Evolutionary conservation across 2,888 invertebrate species (phyloP), one percentile per base, ranked within the genome.

Genomic region (Leptodirus hochenwartii): DNA sequence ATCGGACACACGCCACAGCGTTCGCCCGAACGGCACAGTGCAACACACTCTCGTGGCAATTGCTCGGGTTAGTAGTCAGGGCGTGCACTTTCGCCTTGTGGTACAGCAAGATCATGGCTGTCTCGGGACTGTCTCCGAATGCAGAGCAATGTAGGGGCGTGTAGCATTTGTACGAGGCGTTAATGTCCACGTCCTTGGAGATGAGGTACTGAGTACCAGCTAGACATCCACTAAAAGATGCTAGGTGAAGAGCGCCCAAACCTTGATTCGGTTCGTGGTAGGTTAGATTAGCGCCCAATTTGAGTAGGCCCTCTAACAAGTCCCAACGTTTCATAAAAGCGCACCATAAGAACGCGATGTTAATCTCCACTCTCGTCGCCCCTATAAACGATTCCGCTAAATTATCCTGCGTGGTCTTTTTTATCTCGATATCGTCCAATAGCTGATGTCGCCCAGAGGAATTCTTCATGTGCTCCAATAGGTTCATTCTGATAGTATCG

Each of bases 71-170:
- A 14, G 69, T 71, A 23, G 76, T 69, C 32, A 73, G 60, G 36
- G 68, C 65, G 37, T 60, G 55, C 27, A 81, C 69, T 36, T 68
- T 64, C 30, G 81, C 73, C 12, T 75, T 76, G 37, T 66, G 66
- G 37, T 67, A 68, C 36, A 87, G 64, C 35, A 90, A 65, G 46
- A 82, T 66, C 53, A 71, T 72, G 31, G 80, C 76, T 9, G 82
- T 81, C 45, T 78, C 73, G 30, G 74, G 67, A 36, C 84, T 75
- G 47, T 87, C 81, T 9, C 87, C 82, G 55, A 85, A 84, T 17
- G 87, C 85, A 9, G 88, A 82, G 49, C 82, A 85, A 53, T 91
- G 88, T 34, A 90, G 63, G 1, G 88, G 84, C 25, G 78, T 76
- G 49, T 78, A 78, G 42, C 71, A 69, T 49, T 75, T 71, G 34